Evolutionary conservation across 2,113 vertebrate genomes (phyloP), one percentile per base, ranked within the genome.

Genomic region (Xiphophorus hellerii): DNA sequence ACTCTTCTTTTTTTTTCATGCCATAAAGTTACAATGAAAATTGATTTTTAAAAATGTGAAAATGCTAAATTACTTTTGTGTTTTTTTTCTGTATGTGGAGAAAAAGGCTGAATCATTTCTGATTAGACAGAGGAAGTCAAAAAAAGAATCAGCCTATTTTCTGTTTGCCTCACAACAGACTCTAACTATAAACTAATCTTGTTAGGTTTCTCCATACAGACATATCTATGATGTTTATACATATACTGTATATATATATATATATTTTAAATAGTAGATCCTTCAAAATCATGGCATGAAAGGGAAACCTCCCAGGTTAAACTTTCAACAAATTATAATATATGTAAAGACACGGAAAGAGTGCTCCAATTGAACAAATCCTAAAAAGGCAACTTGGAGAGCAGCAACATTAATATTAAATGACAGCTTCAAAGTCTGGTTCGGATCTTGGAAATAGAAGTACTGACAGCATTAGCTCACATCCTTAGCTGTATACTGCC

Each of bases 151-250:
- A 58, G 7, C 17, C 51, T 58, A 54, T 25, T 48, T 17, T 87
- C 76, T 67, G 28, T 85, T 92, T 61, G 25, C 81, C 33, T 64
- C 25, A 78, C 82, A 84, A 82, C 88, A 30, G 3, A 69, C 68
- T 44, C 54, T 69, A 73, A 48, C 76, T 54, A 60, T 71, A 62
- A 74, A 30, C 66, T 13, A 35, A 37, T 67, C 33, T 58, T 71
- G 71, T 48, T 42, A n/a, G 60, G 71, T 70, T 74, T n/a, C 0
- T 83, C 76, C 76, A 81, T 61, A 33, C 37, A 66, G 73, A 83
- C 44, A 28, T 25, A 25, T 28, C 12, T 35, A 31, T 58, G 37
- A 64, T 66, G 54, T 25, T 37, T 62, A 25, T 54, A 25, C 25
- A 58, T 35, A 31, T 35, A 8, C 28, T 2, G 29, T 35, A 10